Percentiles rank a stretch among this genome's conserved stretches.
These are phyloP conservation scores for Eubucco bourcierii DNA, from an alignment of 2,113 vertebrate species.

Conservation along the genomic window DNA sequence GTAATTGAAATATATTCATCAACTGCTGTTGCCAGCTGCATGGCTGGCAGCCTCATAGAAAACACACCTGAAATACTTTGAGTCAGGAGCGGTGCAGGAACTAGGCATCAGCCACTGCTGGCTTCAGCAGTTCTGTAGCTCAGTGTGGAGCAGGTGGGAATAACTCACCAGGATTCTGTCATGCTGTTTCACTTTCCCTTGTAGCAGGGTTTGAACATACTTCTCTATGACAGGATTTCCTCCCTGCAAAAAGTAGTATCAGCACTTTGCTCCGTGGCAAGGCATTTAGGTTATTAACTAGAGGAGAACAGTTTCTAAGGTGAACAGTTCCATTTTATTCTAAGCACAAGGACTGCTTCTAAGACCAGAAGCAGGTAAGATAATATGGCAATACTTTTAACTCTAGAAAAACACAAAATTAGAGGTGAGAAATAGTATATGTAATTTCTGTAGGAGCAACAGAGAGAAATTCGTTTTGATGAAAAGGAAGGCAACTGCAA, in stretches of 20 bases:
- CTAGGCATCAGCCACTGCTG: not conserved
- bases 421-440: not conserved
- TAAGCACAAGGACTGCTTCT: not conserved
- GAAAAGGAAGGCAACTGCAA: not conserved
- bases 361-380: not conserved
- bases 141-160: not conserved
- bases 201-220: not conserved
- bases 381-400: not conserved
- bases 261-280: not conserved
- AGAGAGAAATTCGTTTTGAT: not conserved
- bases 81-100: not conserved
- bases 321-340: not conserved
- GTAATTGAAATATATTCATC: not conserved
- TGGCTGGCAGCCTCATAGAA: not conserved
- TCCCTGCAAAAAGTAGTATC: not conserved
- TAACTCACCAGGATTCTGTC: not conserved
- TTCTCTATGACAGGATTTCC: not conserved
- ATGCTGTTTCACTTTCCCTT: not conserved
- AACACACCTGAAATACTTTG: not conserved
- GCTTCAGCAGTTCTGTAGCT: not conserved
- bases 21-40: not conserved
- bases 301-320: not conserved
- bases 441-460: not conserved
- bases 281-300: constrained; percentile 19
- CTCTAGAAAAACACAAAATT: not conserved